Percentiles rank a stretch among this genome's conserved stretches.
These are phyloP conservation scores for Lamellibrachia satsuma DNA, from an alignment of 2,888 invertebrate genomes.

Conservation along the genomic window DNA sequence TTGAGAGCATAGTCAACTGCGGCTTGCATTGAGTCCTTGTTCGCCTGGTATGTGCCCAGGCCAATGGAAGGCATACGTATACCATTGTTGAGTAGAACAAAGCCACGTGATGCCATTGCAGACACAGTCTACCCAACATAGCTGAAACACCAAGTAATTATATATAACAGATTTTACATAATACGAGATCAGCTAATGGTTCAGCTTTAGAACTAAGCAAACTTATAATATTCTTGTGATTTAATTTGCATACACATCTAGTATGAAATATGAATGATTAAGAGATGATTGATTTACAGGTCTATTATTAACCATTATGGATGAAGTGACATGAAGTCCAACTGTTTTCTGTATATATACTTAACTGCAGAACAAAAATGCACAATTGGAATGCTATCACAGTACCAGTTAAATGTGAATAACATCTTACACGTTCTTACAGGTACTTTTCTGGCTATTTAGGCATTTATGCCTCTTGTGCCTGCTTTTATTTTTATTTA, in stretches of 20 bases:
- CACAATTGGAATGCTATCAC: not conserved
- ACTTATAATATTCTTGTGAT: too few relatives aligned
- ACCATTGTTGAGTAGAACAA: constrained; percentile 21
- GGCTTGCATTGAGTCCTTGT: not conserved
- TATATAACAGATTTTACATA: not conserved
- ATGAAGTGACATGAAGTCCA: too few relatives aligned
- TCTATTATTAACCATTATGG: too few relatives aligned
- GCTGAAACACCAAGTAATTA: not conserved
- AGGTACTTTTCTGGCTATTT: too few relatives aligned
- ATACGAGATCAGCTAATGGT: not conserved
- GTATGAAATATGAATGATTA: not conserved
- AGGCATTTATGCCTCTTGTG: too few relatives aligned
- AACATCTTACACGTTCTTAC: not conserved
- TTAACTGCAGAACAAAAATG: not conserved
- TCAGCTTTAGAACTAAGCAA: too few relatives aligned
- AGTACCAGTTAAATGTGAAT: not conserved
- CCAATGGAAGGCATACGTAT: constrained; percentile 30
- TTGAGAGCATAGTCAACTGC: constrained; percentile 26
- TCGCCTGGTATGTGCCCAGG: constrained; percentile 27
- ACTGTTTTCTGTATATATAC: not conserved
- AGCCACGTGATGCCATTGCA: not conserved
- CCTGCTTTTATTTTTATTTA: too few relatives aligned
- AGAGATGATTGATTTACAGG: not conserved
- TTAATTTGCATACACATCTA: too few relatives aligned
- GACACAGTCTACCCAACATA: not conserved